These are phyloP conservation scores for Chelidonichthys spinosus DNA, from an alignment of 2,797 vertebrate genomes.

Conservation along the genomic window DNA sequence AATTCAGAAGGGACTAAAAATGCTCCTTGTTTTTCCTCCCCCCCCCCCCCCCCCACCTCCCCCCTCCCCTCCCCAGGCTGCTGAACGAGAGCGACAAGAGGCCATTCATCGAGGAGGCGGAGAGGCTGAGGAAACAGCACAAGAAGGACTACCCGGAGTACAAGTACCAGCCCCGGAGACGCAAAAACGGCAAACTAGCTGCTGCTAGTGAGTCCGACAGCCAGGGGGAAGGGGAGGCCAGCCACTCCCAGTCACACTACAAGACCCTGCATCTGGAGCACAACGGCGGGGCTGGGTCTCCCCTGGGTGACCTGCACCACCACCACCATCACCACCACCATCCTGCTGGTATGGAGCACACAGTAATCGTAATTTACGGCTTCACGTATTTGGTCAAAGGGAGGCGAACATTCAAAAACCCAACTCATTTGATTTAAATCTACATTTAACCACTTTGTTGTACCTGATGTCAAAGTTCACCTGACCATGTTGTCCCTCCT, in stretches of 20 bases:
- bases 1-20: constrained; percentile 32
- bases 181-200: constrained; percentile 95
- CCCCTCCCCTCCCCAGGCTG: constrained; percentile 81
- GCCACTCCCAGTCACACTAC: constrained; percentile 95
- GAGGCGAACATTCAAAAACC: neutral
- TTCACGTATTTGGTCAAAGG: neutral
- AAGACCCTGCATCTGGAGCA: constrained; percentile 94
- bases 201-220: constrained; percentile 85
- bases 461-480: constrained; percentile 27
- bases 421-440: too few relatives aligned
- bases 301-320: constrained; percentile 91
- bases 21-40: constrained; percentile 36
- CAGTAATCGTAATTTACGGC: neutral
- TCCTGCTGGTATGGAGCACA: constrained; percentile 85
- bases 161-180: constrained; percentile 97
- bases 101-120: constrained; percentile 98
- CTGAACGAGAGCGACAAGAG: constrained; percentile 97
- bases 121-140: constrained; percentile 97
- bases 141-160: constrained; percentile 99
- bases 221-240: constrained; percentile 91
- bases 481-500: constrained; percentile 15
- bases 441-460: neutral
- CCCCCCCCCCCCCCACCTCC: constrained; percentile 14
- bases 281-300: constrained; percentile 89
- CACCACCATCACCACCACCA: constrained; percentile 87